Conservation (phyloP, 2,797 vertebrate genomes). For the Spea hammondii region DNA sequence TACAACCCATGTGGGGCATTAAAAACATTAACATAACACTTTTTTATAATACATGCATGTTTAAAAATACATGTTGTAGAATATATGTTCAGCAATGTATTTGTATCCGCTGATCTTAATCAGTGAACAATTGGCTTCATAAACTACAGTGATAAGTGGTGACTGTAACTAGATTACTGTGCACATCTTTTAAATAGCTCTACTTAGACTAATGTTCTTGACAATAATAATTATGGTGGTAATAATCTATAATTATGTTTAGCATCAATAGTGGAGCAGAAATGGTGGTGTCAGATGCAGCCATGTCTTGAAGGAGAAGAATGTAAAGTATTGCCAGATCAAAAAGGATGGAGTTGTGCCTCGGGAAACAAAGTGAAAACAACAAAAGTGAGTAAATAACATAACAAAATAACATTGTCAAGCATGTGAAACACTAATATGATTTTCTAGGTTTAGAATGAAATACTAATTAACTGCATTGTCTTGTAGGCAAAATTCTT, state of each 20-base stretch:
- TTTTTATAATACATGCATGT: too few species aligned
- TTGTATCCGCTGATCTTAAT: too few species aligned
- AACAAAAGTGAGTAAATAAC: slow-evolving; percentile 81
- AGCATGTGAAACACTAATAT: too few species aligned
- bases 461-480: too few species aligned
- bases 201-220: slow-evolving; percentile 9
- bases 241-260: slow-evolving; percentile 19
- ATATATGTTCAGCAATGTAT: too few species aligned
- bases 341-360: slow-evolving; percentile 97
- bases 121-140: too few species aligned
- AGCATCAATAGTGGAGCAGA: slow-evolving; percentile 98
- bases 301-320: slow-evolving; percentile 97
- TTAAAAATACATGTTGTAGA: too few species aligned
- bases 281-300: slow-evolving; percentile 99
- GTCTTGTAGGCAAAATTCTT: too few species aligned
- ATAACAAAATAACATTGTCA: background rate
- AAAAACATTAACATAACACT: too few species aligned
- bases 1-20: too few species aligned
- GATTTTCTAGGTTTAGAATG: too few species aligned
- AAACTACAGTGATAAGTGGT: background rate
- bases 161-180: background rate
- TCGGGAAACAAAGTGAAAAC: slow-evolving; percentile 98
- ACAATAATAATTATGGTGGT: slow-evolving; percentile 6
- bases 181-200: background rate
- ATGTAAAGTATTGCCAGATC: slow-evolving; percentile 96